Evolutionary conservation across 2,797 vertebrate species (phyloP).

Genomic region (Crenuchus spilurus): DNA sequence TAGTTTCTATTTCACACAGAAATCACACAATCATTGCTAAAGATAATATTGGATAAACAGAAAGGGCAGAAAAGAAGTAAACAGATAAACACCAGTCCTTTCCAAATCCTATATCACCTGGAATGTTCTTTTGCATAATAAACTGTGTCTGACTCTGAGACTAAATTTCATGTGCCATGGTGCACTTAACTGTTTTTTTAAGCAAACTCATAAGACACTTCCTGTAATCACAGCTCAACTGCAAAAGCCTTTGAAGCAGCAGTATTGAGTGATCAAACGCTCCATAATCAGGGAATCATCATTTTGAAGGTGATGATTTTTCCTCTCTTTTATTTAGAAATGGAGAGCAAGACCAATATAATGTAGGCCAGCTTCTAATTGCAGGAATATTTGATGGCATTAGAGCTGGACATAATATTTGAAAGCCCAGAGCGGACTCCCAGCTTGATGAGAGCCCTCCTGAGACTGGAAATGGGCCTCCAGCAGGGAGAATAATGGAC

Average conservation of each 20-base stretch:
- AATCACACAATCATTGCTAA: too few relatives aligned
- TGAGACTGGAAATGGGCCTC: constrained; percentile 42
- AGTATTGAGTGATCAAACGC: not conserved
- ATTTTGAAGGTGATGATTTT: too few relatives aligned
- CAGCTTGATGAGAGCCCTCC: constrained; percentile 31
- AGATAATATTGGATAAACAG: too few relatives aligned
- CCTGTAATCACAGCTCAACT: not conserved
- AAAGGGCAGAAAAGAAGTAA: too few relatives aligned
- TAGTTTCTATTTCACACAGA: too few relatives aligned
- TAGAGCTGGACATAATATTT: constrained; percentile 7
- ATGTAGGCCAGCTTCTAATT: not conserved
- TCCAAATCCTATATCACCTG: too few relatives aligned
- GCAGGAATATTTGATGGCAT: not conserved
- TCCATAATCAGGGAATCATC: not conserved
- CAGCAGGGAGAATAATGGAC: constrained; percentile 35
- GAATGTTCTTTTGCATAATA: too few relatives aligned
- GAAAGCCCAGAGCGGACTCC: not conserved
- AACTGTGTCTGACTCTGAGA: not conserved
- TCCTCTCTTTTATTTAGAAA: too few relatives aligned
- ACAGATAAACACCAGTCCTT: too few relatives aligned
- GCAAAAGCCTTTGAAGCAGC: not conserved
- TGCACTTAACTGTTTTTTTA: not conserved
- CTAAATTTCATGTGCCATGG: not conserved
- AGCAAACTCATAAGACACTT: not conserved
- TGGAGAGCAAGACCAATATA: not conserved